Percentiles rank a stretch among this genome's conserved stretches.
Evolutionary conservation across 2,888 invertebrate genomes (phyloP).

Genomic region (Philereme vetulata): DNA sequence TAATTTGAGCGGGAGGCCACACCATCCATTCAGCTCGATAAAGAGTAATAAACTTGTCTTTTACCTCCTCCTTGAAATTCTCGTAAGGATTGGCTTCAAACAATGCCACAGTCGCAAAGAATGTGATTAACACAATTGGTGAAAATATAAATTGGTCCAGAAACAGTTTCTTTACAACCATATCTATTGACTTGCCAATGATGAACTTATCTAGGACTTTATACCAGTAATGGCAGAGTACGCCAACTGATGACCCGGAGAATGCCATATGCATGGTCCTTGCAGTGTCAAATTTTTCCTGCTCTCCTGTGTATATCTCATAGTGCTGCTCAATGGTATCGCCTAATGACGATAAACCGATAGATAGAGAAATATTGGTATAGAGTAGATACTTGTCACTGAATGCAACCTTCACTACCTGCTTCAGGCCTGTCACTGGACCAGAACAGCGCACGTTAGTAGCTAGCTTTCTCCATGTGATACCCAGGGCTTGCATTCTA

Average conservation of each 20-base stretch:
- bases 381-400: slow-evolving; percentile 88
- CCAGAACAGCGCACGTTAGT: slow-evolving; percentile 51
- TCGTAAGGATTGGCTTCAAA: slow-evolving; percentile 86
- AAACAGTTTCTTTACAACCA: slow-evolving; percentile 90
- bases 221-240: slow-evolving; percentile 96
- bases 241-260: slow-evolving; percentile 91
- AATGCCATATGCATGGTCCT: slow-evolving; percentile 91
- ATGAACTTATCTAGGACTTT: slow-evolving; percentile 89
- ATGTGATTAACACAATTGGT: slow-evolving; percentile 91
- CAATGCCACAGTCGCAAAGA: slow-evolving; percentile 91
- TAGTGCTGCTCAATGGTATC: slow-evolving; percentile 93
- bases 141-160: slow-evolving; percentile 95
- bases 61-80: slow-evolving; percentile 88
- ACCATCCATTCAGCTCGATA: slow-evolving; percentile 96
- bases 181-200: slow-evolving; percentile 87
- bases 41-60: slow-evolving; percentile 89
- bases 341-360: slow-evolving; percentile 90
- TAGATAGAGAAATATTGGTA: slow-evolving; percentile 93
- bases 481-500: slow-evolving; percentile 50
- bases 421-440: slow-evolving; percentile 50
- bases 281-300: slow-evolving; percentile 83
- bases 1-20: slow-evolving; percentile 96
- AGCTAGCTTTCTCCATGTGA: slow-evolving; percentile 65
- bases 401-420: slow-evolving; percentile 77
- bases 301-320: slow-evolving; percentile 86